Base-by-base conservation (phyloP, 1,140 invertebrate species). In the Argopecten irradians region DNA sequence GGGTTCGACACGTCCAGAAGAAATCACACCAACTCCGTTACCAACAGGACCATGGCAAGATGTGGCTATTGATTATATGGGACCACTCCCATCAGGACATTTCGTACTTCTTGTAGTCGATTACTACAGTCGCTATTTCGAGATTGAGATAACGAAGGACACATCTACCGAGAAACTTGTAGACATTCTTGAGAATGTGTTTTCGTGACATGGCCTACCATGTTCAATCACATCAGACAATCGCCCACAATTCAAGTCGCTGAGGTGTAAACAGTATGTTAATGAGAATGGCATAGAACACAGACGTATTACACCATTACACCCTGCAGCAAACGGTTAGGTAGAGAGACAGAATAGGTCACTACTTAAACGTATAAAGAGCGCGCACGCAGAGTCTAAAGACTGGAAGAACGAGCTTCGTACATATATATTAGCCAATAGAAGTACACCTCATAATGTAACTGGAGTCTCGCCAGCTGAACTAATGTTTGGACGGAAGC, bases 291-390 rank as follows among this genome's bases (percentile, higher is more conserved):
- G 55, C 19, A 86, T 92, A 1, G 35, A 89, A 35, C 86, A 88
- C 34, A 32, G 34, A 28, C 33, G n/a, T 13, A 84, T 85, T n/a
- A 89, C 89, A n/a, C 87, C 91, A 32, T 85, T 89, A 32, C 90
- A 88, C 55, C 90, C 92, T 22, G 86, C 89, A 32, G 89, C 87
- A 19, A 93, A 92, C 85, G 91, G 92, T 1, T 90, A 90, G 41
- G 90, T 93, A 1, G 89, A 92, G 86, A 0, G 91, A 34, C 86
- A 89, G 32, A 93, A 92, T 86, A 14, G 89, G 36, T 87, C 90
- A 11, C 33, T 93, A 14, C 34, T 91, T 83, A 93, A 93, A 83
- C 36, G 84, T n/a, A 90, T 93, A 14, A 36, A 85, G 83, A 90
- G 89, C 32, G 90, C 91, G 16, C 88, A 90, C 33, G 82, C 85